Percentiles rank a stretch among this genome's conserved stretches.
These are phyloP conservation scores for Drosophila mojavensis DNA, from an alignment of 1,140 invertebrate genomes.

Conservation along the genomic window DNA sequence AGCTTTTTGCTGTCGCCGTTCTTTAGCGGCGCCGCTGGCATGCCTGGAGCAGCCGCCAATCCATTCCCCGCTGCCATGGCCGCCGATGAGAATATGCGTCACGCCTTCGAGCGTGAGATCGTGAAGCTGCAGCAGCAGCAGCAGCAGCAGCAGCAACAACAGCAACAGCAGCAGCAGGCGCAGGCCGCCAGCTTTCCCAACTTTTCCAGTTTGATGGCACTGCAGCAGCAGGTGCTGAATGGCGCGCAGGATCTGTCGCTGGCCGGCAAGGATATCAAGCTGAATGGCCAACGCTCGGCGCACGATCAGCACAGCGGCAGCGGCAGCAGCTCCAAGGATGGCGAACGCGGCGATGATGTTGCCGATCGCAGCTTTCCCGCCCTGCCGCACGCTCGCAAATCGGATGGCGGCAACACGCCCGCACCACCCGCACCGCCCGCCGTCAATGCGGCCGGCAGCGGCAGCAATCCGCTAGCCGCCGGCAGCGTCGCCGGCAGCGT, in stretches of 20 bases:
- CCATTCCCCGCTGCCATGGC: constrained; percentile 85
- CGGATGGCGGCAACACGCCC: constrained; percentile 89
- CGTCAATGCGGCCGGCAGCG: constrained; percentile 87
- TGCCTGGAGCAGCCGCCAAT: constrained; percentile 86
- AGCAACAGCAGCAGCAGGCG: constrained; percentile 84
- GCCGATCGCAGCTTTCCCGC: constrained; percentile 81
- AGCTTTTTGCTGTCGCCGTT: constrained; percentile 92
- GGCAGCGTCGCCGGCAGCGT: neutral
- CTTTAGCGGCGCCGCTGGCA: constrained; percentile 87
- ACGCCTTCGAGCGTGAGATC: constrained; percentile 94
- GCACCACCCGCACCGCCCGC: constrained; percentile 89
- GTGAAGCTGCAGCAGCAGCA: constrained; percentile 91
- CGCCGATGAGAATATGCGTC: constrained; percentile 91
- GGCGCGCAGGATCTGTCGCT: constrained; percentile 93
- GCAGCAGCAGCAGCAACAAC: constrained; percentile 84
- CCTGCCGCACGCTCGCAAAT: constrained; percentile 54
- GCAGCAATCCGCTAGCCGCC: constrained; percentile 40
- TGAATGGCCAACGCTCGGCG: constrained; percentile 87
- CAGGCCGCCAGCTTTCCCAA: constrained; percentile 86
- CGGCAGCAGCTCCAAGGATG: constrained; percentile 71
- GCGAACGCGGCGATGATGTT: constrained; percentile 48
- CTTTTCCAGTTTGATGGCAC: constrained; percentile 87
- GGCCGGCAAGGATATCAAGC: constrained; percentile 87
- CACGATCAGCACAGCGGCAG: constrained; percentile 53
- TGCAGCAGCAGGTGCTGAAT: constrained; percentile 89